Percentiles rank a stretch among this genome's conserved stretches.
Conservation (phyloP, 2,888 invertebrate species). For the Drosophila rubida region DNA sequence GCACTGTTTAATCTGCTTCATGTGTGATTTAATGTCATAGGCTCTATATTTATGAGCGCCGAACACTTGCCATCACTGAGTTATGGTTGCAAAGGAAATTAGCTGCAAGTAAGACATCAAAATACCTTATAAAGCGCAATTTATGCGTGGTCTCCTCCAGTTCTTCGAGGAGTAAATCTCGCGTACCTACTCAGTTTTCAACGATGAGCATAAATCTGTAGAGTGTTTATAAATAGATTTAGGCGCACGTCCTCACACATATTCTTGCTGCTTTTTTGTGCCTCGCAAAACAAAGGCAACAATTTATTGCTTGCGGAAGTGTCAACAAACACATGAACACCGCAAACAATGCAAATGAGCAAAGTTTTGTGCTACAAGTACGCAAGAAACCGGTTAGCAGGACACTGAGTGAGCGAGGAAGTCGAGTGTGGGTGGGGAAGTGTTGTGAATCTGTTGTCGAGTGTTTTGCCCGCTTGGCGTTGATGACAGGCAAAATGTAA, state of each 20-base stretch:
- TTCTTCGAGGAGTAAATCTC: too few relatives aligned
- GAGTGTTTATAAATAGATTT: conserved; percentile 24
- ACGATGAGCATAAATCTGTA: too few relatives aligned
- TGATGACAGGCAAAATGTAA: conserved; percentile 60
- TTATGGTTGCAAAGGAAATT: conserved; percentile 15
- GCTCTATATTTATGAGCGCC: conserved; percentile 30
- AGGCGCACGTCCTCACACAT: background rate
- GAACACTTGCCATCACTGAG: conserved; percentile 36
- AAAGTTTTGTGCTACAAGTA: conserved; percentile 32
- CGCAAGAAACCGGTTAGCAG: conserved; percentile 6
- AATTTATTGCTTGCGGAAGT: conserved; percentile 19
- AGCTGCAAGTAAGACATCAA: background rate
- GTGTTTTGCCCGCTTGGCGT: conserved; percentile 19
- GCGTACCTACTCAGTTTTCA: too few relatives aligned
- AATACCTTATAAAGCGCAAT: background rate
- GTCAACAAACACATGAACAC: conserved; percentile 22
- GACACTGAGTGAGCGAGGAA: background rate
- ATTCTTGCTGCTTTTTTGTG: background rate
- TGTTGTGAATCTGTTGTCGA: conserved; percentile 22
- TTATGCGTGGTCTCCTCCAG: too few relatives aligned
- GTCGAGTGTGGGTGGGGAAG: background rate
- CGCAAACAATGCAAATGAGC: conserved; percentile 49
- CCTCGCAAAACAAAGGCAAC: background rate
- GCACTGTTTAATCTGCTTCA: conserved; percentile 51
- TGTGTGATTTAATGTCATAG: conserved; percentile 49